Base-by-base conservation (phyloP, 2,888 invertebrate species). In the Pandemis cinnamomeana region DNA sequence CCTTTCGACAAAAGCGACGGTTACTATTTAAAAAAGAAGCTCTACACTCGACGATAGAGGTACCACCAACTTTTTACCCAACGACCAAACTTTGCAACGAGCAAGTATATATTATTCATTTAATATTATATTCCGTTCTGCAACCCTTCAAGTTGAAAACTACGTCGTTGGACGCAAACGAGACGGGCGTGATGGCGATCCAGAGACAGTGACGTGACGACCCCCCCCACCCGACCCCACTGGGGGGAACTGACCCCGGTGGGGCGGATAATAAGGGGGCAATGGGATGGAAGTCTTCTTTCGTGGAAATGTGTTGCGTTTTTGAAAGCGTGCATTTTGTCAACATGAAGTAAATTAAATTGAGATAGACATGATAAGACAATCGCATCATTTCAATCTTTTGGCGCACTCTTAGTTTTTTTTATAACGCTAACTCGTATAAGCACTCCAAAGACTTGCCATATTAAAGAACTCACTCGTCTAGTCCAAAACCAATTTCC, bases 131-230 rank as follows among this genome's bases (percentile, higher is more conserved):
- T 71, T 69, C 77, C 76, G 70, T 88, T 87, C 86, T 83, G 80
- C 86, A 87, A 89, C 87, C 89, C 88, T 88, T 90, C 87, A 89
- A 88, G 86, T 87, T 87, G 87, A 86, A 85, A 89, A 90, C 87
- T 88, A 87, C 86, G 85, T 81, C 86, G 87, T 87, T 87, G 88
- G 89, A 90, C 90, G 89, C 88, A 91, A 91, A 92, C 92, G 91
- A 91, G 91, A 90, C 90, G 89, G 86, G 84, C 88, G 89, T 89
- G 89, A 90, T 87, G 90, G 89, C 89, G 90, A 89, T 87, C 85
- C 86, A 81, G 88, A 90, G 93, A 93, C 92, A 93, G 91, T 93
- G 93, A 93, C 92, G 93, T 92, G 93, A 93, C 92, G 84, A 82
- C 82, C 83, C 81, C 20, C 20, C 78, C 81, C 80, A 76, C 83